Conservation (phyloP, 2,888 invertebrate species). For the Drosophila recens region DNA sequence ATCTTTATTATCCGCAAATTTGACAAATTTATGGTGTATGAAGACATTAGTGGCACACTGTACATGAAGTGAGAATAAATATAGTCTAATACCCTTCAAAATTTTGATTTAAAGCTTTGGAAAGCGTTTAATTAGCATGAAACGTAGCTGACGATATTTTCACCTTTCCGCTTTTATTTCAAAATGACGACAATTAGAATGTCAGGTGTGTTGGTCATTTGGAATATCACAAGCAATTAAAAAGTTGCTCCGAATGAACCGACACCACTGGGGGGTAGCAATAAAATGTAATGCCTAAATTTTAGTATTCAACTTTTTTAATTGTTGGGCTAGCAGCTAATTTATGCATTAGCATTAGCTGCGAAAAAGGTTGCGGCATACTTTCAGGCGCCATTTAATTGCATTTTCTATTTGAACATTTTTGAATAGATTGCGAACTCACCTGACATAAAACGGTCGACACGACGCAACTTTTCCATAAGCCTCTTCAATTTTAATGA, state of each 20-base stretch:
- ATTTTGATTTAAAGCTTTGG: not conserved
- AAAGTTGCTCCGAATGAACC: constrained; percentile 41
- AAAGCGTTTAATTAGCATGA: not conserved
- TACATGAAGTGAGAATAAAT: too few species aligned
- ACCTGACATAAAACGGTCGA: constrained; percentile 44
- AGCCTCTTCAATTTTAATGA: constrained; percentile 67
- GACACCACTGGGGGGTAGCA: constrained; percentile 12
- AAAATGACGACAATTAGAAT: constrained; percentile 13
- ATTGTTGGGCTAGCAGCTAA: constrained; percentile 59
- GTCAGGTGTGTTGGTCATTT: constrained; percentile 4
- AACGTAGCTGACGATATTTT: constrained; percentile 7
- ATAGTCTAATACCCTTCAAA: not conserved
- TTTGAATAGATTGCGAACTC: constrained; percentile 32
- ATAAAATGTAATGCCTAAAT: constrained; percentile 60
- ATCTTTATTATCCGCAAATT: too few species aligned
- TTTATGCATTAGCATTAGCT: constrained; percentile 60
- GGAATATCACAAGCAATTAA: constrained; percentile 60
- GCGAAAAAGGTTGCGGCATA: constrained; percentile 40
- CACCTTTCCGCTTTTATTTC: not conserved
- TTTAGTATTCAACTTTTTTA: constrained; percentile 65
- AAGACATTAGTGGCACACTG: too few species aligned
- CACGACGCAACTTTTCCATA: constrained; percentile 44
- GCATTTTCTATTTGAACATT: constrained; percentile 46
- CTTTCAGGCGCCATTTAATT: constrained; percentile 55
- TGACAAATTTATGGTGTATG: too few species aligned